These are phyloP conservation scores for Typhlichthys subterraneus DNA, from an alignment of 2,797 vertebrate genomes.

Conservation along the genomic window DNA sequence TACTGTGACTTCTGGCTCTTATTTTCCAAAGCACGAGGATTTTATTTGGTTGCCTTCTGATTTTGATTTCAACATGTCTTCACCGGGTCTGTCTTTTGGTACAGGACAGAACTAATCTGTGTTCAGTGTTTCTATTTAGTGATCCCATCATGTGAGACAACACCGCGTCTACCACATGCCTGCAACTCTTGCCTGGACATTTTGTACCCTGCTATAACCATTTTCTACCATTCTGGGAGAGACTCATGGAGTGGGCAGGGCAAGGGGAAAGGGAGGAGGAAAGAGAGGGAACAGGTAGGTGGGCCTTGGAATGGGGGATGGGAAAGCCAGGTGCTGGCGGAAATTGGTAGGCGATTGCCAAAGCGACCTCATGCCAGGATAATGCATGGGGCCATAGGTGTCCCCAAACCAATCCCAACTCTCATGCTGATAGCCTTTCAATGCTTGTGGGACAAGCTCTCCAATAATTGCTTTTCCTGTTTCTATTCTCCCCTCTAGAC, in stretches of 20 bases:
- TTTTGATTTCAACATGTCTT: constrained; percentile 31
- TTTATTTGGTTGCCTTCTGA: constrained; percentile 35
- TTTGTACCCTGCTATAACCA: neutral
- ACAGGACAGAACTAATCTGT: constrained; percentile 12
- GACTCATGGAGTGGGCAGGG: constrained; percentile 27
- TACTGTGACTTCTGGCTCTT: constrained; percentile 63
- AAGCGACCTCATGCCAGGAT: constrained; percentile 89
- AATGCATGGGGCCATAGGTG: constrained; percentile 93
- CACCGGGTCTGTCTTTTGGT: constrained; percentile 9
- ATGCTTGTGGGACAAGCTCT: constrained; percentile 87
- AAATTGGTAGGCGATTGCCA: constrained; percentile 88
- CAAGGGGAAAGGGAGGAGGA: constrained; percentile 6
- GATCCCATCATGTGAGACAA: constrained; percentile 30
- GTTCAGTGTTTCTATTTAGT: constrained; percentile 21
- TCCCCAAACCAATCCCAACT: constrained; percentile 91
- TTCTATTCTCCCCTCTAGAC: constrained; percentile 64
- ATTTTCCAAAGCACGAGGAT: constrained; percentile 54
- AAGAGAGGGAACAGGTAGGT: constrained; percentile 78
- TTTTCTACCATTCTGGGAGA: constrained; percentile 39
- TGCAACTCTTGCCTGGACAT: constrained; percentile 18
- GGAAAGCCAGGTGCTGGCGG: constrained; percentile 86
- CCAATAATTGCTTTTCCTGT: constrained; percentile 85
- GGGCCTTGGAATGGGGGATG: constrained; percentile 82
- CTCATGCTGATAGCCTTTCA: constrained; percentile 94
- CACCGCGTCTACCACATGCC: constrained; percentile 6